Evolutionary conservation across 2,888 invertebrate genomes (phyloP).

Genomic region (Caprella mutica): DNA sequence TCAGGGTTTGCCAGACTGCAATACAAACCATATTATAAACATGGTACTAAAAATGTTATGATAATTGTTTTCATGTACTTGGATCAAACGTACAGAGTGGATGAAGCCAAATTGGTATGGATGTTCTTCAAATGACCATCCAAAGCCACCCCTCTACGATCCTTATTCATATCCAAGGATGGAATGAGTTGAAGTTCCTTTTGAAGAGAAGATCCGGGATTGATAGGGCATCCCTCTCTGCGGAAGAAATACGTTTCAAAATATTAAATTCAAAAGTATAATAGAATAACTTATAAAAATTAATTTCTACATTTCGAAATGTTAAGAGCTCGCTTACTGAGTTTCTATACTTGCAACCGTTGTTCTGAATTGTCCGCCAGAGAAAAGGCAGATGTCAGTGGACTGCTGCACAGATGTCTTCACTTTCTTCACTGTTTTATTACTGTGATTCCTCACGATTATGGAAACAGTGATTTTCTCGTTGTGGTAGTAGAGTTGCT

Average conservation of each 20-base stretch:
- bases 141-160: conserved; percentile 77
- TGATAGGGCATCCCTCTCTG: conserved; percentile 55
- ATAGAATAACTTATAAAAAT: neutral
- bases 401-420: conserved; percentile 88
- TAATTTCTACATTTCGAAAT: neutral
- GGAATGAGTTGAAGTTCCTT: conserved; percentile 78
- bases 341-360: conserved; percentile 79
- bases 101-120: conserved; percentile 77
- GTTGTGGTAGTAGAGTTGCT: conserved; percentile 78
- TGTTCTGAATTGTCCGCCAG: conserved; percentile 86
- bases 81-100: conserved; percentile 62
- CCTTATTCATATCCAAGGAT: conserved; percentile 57
- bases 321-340: conserved; percentile 52
- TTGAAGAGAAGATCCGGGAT: conserved; percentile 74
- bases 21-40: neutral
- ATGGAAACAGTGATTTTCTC: conserved; percentile 83
- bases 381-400: conserved; percentile 89
- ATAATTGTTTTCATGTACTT: neutral
- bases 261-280: neutral
- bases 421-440: conserved; percentile 89
- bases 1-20: conserved; percentile 58
- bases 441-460: conserved; percentile 82
- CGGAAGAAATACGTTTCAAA: neutral
- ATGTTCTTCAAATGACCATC: conserved; percentile 76
- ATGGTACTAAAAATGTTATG: neutral